Conservation (phyloP, 2,113 vertebrate species). For the Psilopogon haemacephalus region DNA sequence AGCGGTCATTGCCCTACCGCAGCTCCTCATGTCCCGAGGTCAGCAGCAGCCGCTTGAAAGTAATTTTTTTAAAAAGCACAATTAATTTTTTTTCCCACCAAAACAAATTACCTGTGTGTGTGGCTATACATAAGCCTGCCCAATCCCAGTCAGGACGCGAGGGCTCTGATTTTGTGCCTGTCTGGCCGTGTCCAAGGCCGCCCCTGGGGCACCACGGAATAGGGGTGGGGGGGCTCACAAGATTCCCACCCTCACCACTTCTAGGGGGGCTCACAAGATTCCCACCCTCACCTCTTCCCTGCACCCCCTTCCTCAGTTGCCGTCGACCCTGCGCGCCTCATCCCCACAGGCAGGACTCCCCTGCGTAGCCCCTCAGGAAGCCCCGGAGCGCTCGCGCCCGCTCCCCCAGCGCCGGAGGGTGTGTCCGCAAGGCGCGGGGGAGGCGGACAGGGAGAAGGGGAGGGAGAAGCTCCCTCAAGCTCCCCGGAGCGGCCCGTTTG, state of each 20-base stretch:
- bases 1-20: neutral
- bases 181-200: neutral
- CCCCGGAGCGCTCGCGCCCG: no score
- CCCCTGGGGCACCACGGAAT: neutral
- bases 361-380: no score
- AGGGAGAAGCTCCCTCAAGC: neutral
- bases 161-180: fast-evolving
- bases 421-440: neutral
- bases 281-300: neutral
- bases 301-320: no score
- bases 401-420: neutral
- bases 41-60: neutral
- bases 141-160: neutral
- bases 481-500: fast-evolving
- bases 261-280: fast-evolving
- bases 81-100: neutral
- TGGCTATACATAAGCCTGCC: fast-evolving
- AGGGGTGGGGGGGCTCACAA: no score
- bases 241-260: fast-evolving
- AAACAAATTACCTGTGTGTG: fast-evolving
- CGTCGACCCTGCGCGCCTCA: fast-evolving
- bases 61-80: fast-evolving
- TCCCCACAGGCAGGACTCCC: neutral
- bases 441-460: neutral
- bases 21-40: neutral